A percentile compares a stretch with the other conserved stretches of the same genome.
phyloP scores from a whole-genome alignment of 2,888 invertebrate species.

The Sipha maydis region DNA sequence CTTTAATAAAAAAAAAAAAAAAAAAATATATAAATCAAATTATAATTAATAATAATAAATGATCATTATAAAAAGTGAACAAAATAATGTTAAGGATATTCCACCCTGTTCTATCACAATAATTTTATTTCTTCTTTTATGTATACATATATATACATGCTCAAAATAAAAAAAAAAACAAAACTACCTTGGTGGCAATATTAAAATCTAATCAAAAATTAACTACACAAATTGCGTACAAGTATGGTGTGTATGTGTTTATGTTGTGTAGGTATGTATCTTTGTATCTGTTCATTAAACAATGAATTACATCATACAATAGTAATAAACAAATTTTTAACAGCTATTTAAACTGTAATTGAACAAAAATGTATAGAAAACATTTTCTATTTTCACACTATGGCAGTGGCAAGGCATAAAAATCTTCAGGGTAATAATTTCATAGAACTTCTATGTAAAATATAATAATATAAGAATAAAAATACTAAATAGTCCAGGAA shows the following conservation, averaged over 20 bases:
- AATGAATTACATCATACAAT: background rate
- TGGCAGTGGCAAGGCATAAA: slow-evolving; percentile 60
- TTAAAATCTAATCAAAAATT: slow-evolving; percentile 30
- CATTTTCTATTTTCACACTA: background rate
- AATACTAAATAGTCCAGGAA: slow-evolving; percentile 49
- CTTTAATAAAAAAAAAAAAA: slow-evolving; percentile 56
- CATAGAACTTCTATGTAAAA: slow-evolving; percentile 11
- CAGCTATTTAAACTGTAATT: background rate
- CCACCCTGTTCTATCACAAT: slow-evolving; percentile 62
- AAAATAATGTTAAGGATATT: slow-evolving; percentile 60
- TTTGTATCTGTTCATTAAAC: background rate
- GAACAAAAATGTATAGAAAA: background rate
- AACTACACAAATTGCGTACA: background rate
- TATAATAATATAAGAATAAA: slow-evolving; percentile 36
- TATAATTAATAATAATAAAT: slow-evolving; percentile 40
- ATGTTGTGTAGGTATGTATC: background rate
- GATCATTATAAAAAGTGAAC: slow-evolving; percentile 50
- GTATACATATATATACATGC: slow-evolving; percentile 13
- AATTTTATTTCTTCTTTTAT: slow-evolving; percentile 24
- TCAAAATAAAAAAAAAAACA: slow-evolving; percentile 13
- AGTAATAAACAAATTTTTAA: background rate
- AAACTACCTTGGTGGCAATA: background rate
- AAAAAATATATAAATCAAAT: slow-evolving; percentile 29
- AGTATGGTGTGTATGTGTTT: background rate
- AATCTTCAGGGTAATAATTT: background rate